Evolutionary conservation across 2,113 vertebrate genomes (phyloP).

Genomic region (Upupa epops): DNA sequence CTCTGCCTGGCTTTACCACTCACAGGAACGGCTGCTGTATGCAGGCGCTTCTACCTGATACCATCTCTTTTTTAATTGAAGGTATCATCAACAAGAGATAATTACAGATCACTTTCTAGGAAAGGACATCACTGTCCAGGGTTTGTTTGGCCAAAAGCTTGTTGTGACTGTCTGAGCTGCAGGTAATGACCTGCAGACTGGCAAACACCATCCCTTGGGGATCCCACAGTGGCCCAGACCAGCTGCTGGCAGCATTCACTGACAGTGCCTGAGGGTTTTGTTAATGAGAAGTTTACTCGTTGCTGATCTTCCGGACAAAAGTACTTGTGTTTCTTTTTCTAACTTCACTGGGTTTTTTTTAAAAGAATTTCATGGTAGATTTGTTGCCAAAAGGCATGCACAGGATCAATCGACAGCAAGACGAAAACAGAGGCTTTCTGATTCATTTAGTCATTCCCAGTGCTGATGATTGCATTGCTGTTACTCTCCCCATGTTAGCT

Average conservation of each 20-base stretch:
- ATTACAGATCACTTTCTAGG: background rate
- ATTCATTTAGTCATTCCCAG: background rate
- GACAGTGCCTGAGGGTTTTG: background rate
- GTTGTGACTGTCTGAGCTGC: background rate
- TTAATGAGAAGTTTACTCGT: background rate
- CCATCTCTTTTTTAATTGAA: background rate
- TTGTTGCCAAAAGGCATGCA: background rate
- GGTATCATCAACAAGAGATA: background rate
- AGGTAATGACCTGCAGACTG: background rate
- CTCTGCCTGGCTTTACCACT: background rate
- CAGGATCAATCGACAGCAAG: background rate
- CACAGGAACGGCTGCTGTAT: background rate
- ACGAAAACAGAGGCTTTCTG: constrained; percentile 30
- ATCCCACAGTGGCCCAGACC: background rate
- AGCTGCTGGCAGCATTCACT: background rate
- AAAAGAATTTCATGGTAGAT: background rate
- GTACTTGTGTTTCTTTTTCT: background rate
- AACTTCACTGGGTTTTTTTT: background rate
- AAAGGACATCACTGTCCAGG: background rate
- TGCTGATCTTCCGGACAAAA: background rate
- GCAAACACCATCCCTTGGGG: background rate
- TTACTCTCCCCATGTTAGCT: rapidly evolving
- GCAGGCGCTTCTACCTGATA: no score
- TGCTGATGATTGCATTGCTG: background rate
- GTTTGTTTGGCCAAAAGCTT: background rate